Evolutionary conservation across 2,113 vertebrate species (phyloP).

Genomic region (Sturnira hondurensis): DNA sequence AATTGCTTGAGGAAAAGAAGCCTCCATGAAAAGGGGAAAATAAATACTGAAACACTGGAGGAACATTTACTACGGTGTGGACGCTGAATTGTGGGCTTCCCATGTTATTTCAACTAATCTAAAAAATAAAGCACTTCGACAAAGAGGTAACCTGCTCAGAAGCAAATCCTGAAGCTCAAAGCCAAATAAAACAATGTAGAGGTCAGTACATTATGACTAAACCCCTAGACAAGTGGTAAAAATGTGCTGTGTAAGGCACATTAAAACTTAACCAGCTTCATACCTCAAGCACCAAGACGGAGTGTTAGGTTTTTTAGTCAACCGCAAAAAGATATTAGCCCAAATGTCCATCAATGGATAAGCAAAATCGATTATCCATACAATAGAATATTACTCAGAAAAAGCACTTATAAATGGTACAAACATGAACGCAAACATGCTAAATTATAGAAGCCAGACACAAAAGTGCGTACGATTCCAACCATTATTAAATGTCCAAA

Average conservation of each 20-base stretch:
- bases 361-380: neutral
- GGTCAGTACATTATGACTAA: neutral
- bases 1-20: neutral
- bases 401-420: neutral
- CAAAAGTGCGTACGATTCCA: neutral
- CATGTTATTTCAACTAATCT: neutral
- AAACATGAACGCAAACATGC: neutral
- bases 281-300: neutral
- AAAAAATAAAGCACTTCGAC: neutral
- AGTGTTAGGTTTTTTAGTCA: neutral
- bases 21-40: neutral
- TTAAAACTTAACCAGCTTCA: neutral
- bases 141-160: neutral
- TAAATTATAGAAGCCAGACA: neutral
- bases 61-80: neutral
- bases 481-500: neutral
- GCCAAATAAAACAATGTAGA: neutral
- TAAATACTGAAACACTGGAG: neutral
- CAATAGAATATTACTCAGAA: neutral
- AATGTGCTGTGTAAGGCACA: neutral
- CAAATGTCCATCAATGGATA: neutral
- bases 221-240: neutral
- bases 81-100: neutral
- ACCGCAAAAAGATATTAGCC: neutral
- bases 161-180: neutral